These are phyloP conservation scores for Florisuga fusca DNA, from an alignment of 2,797 vertebrate species.

Conservation along the genomic window DNA sequence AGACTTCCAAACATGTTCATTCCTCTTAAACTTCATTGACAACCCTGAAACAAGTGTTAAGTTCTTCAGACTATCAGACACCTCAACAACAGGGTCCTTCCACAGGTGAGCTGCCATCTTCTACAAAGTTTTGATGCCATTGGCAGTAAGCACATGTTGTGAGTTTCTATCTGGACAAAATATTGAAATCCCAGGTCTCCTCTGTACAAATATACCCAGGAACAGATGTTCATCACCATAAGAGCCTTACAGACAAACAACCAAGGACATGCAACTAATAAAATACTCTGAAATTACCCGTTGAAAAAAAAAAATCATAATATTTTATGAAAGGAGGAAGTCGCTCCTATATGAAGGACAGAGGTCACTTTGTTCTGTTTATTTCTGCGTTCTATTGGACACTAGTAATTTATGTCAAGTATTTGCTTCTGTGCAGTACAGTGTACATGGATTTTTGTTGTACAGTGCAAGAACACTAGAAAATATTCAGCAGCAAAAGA, in stretches of 20 bases:
- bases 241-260: slow-evolving; percentile 33
- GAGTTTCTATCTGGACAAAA: slow-evolving; percentile 34
- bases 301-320: neutral
- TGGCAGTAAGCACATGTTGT: neutral
- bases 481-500: neutral
- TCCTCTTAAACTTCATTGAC: neutral
- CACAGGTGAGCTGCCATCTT: neutral
- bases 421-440: slow-evolving; percentile 21
- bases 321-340: slow-evolving; percentile 31
- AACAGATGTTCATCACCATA: slow-evolving; percentile 50
- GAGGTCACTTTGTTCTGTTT: slow-evolving; percentile 34
- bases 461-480: neutral
- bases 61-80: neutral
- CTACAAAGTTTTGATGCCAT: neutral
- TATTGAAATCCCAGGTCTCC: neutral
- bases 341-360: neutral
- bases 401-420: slow-evolving; percentile 23
- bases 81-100: neutral
- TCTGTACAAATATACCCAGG: slow-evolving; percentile 3
- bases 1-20: neutral
- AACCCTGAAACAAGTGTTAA: neutral
- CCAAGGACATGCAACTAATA: slow-evolving; percentile 30
- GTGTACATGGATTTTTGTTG: neutral
- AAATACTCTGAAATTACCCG: neutral
- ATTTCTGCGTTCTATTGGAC: slow-evolving; percentile 12